phyloP scores from a whole-genome alignment of 2,797 vertebrate species.

The Podarcis siculus region DNA sequence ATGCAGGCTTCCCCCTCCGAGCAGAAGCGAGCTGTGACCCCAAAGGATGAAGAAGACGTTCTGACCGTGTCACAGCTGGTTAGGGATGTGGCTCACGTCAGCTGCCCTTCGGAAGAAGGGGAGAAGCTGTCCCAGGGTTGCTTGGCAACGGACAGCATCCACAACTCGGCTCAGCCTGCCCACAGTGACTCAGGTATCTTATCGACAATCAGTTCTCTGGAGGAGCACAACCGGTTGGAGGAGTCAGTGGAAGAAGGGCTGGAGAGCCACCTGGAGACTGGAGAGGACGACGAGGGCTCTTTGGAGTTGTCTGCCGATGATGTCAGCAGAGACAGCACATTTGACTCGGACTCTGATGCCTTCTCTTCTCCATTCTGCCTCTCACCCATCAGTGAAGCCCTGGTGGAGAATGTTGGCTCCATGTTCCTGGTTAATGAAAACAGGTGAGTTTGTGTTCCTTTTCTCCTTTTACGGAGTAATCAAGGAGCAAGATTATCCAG shows the following conservation, averaged over 20 bases:
- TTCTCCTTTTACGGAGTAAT: background rate
- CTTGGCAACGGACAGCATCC: background rate
- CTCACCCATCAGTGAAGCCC: slow-evolving; percentile 93
- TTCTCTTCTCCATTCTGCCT: slow-evolving; percentile 97
- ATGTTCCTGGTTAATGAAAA: slow-evolving; percentile 92
- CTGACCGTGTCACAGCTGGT: slow-evolving; percentile 45
- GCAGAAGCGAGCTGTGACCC: slow-evolving; percentile 35
- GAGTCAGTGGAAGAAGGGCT: slow-evolving; percentile 68
- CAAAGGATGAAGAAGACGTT: slow-evolving; percentile 58
- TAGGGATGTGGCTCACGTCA: slow-evolving; percentile 19
- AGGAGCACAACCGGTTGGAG: slow-evolving; percentile 74
- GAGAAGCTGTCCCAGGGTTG: slow-evolving; percentile 58
- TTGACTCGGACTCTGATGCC: slow-evolving; percentile 94
- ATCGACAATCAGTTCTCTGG: slow-evolving; percentile 61
- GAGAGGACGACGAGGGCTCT: slow-evolving; percentile 91
- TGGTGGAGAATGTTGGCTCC: slow-evolving; percentile 87
- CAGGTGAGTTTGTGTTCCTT: slow-evolving; percentile 78
- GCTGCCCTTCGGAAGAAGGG: slow-evolving; percentile 45
- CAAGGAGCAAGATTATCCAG: background rate
- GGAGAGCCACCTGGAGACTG: slow-evolving; percentile 70
- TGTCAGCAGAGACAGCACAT: slow-evolving; percentile 94
- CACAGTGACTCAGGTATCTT: slow-evolving; percentile 67
- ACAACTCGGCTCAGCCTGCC: slow-evolving; percentile 25
- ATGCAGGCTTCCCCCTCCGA: slow-evolving; percentile 55
- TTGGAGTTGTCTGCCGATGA: slow-evolving; percentile 90